These are phyloP conservation scores for Mus musculus DNA, from an alignment of 2,113 vertebrate species.

Conservation along the genomic window GRCm39 chr13:90063501-90064000, in stretches of 20 bases:
- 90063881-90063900: constrained; percentile 43
- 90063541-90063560: constrained; percentile 42
- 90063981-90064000: constrained; percentile 31
- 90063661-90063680: not conserved
- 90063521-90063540: not conserved
- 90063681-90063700: constrained; percentile 59
- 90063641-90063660: not conserved
- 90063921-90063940: constrained; percentile 37
- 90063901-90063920: constrained; percentile 60
- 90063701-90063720: constrained; percentile 41
- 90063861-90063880: constrained; percentile 59
- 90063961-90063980: constrained; percentile 44
- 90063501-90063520: not conserved
- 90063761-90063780: constrained; percentile 76
- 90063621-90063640: constrained; percentile 7
- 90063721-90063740: constrained; percentile 70
- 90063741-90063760: constrained; percentile 66
- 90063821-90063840: constrained; percentile 51
- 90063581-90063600: not conserved
- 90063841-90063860: constrained; percentile 17
- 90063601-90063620: constrained; percentile 28
- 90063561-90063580: constrained; percentile 46
- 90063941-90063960: no score
- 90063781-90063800: constrained; percentile 44
- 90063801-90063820: constrained; percentile 22